Base-by-base conservation (phyloP, 1,140 invertebrate genomes). In the Cheumatopsyche charites region DNA sequence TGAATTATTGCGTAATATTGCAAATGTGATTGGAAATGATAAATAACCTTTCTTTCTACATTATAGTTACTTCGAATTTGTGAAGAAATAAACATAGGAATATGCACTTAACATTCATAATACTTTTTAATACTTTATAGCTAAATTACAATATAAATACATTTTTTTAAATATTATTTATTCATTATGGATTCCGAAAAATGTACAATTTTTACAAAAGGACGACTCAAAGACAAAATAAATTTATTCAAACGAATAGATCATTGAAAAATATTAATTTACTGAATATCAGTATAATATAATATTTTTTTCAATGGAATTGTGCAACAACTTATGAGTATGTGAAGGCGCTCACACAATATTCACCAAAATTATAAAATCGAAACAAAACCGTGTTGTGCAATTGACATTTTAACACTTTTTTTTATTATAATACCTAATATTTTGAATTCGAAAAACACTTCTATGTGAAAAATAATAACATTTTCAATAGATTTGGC, bases 281-380 rank as follows among this genome's bases (percentile, higher is more conserved):
- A 42, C 62, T 63, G 62, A 63, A 63, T 63, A 63, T 63, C 62
- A 63, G 62, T 42, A 63, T 23, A 58, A 25, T 58, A 58, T 58
- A 9, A 25, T 58, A 21, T 58, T 23, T 25, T 12, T 36, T 36
- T 36, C 29, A 36, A 36, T 36, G 29, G 3, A 36, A 36, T 36
- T 36, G 29, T 36, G 3, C 9, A 36, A 36, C 29, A 36, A 36
- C 29, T 4, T 4, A n/a, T n/a, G n/a, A n/a, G n/a, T n/a, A 36
- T 36, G 29, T 36, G 29, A 36, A 36, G 29, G 29, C 29, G 29
- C 29, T 4, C 9, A 36, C 29, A 36, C 29, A 9, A 36, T 36
- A 36, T 36, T 36, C 3, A 4, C 9, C 29, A 36, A 4, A 36
- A 36, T 36, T 4, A 36, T 36, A 36, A 9, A 4, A 36, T 4